Evolutionary conservation across 2,888 invertebrate genomes (phyloP), one percentile per base, ranked within the genome.

Genomic region (Microctonus brassicae): DNA sequence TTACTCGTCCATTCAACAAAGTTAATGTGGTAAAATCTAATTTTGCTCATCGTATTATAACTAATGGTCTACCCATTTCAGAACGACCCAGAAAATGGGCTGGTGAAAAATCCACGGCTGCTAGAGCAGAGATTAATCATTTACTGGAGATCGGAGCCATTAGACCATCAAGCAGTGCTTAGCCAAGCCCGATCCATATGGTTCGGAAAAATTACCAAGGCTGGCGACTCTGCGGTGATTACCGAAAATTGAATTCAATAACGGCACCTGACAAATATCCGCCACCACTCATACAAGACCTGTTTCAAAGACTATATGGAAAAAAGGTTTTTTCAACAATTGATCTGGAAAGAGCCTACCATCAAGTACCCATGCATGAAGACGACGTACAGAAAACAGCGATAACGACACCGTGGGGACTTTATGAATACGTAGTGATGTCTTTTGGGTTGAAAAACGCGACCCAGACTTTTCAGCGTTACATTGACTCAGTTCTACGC

Each of bases 161-260:
- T n/a, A 11, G 62, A 53, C 68, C 68, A 20, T 72, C 74, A 17
- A 69, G 58, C 52, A 69, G 71, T 22, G 36, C 72, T 11, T 74
- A 69, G 72, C 69, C 72, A 5, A 70, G 66, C 58, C 71, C 72
- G 0, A 61, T 74, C 1, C 74, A 74, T 36, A 10, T 73, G 26
- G 36, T 55, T 11, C 69, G 69, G 36, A 63, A 64, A 39, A 36
- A 17, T n/a, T n/a, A 29, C 3, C 4, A 29, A 29, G 7, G 24
- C 1, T 63, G 58, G 58, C 55, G 64, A 11, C 11, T 47, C 2
- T 57, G 58, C 17, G 70, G 70, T 29, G 64, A 70, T 36, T 70
- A 64, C 24, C 26, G 70, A 11, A 26, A 47, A 7, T 29, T 70
- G 17, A 70, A 70, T 42, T 24, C 64, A 4, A 7, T n/a, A 2